These are phyloP conservation scores for Lasioglossum pauxillum DNA, from an alignment of 2,888 invertebrate genomes.

Conservation along the genomic window DNA sequence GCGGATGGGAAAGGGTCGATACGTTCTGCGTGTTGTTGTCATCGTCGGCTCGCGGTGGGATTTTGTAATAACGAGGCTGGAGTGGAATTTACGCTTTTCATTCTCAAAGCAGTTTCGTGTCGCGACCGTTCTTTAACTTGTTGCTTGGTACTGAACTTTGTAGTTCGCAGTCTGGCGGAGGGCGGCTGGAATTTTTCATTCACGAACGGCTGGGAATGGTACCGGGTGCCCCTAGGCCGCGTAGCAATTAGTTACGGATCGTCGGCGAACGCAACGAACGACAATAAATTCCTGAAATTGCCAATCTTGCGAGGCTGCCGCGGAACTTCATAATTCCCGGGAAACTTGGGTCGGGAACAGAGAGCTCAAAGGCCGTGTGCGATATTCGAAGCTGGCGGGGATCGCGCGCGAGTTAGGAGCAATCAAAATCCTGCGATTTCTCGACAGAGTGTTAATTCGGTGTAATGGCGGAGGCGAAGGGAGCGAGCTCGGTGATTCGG, in stretches of 20 bases:
- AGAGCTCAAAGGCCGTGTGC: constrained; percentile 7
- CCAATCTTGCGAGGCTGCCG: not conserved
- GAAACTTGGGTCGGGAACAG: constrained; percentile 15
- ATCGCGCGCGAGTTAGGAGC: constrained; percentile 42
- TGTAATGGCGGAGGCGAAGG: constrained; percentile 48
- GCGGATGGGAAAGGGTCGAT: not conserved
- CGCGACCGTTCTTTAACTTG: constrained; percentile 17
- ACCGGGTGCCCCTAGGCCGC: not conserved
- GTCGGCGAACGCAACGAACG: not conserved
- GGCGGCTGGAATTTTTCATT: constrained; percentile 9
- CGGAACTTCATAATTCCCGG: constrained; percentile 5
- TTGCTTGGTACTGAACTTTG: constrained; percentile 3
- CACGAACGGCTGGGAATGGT: not conserved
- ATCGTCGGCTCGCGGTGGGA: not conserved
- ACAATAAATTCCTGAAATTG: constrained; percentile 5
- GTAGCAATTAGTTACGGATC: constrained; percentile 7
- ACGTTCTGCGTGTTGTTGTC: not conserved
- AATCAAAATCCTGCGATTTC: constrained; percentile 66
- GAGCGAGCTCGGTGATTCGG: constrained; percentile 42
- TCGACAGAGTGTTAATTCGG: constrained; percentile 59
- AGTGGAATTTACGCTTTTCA: constrained; percentile 8
- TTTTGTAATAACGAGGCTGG: not conserved
- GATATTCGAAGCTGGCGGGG: constrained; percentile 38
- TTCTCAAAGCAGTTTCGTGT: not conserved
- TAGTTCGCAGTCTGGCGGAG: not conserved